A percentile compares a stretch with the other conserved stretches of the same genome.
Evolutionary conservation across 2,113 vertebrate genomes (phyloP).

Genomic region (Microcebus griseorufus): DNA sequence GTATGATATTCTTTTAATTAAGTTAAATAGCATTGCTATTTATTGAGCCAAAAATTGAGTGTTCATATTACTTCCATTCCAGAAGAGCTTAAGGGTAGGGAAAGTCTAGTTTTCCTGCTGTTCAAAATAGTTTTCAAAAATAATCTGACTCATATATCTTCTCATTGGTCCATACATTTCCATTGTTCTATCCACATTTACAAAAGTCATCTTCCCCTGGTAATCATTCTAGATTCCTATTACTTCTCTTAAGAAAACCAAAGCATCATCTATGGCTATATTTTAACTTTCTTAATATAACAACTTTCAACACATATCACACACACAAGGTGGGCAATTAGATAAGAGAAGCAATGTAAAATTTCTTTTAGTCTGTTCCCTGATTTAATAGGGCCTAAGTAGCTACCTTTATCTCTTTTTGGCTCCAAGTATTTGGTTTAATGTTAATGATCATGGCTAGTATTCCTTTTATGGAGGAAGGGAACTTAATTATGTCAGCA

Average conservation of each 20-base stretch:
- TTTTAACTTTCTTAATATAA: conserved; percentile 13
- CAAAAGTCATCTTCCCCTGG: background rate
- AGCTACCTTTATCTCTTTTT: background rate
- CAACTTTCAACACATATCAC: background rate
- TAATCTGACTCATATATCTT: background rate
- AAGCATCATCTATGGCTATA: background rate
- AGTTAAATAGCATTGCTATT: background rate
- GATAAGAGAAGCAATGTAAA: conserved; percentile 42
- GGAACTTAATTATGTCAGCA: background rate
- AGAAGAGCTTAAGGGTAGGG: background rate
- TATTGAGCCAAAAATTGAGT: conserved; percentile 26
- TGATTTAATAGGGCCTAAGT: conserved; percentile 39
- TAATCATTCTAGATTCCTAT: background rate
- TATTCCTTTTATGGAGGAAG: conserved; percentile 30
- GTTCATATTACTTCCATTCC: background rate
- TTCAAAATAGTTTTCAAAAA: conserved; percentile 37
- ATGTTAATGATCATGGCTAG: background rate
- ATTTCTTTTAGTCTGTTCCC: background rate
- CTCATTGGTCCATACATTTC: background rate
- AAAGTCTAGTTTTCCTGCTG: background rate
- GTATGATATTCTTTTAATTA: conserved; percentile 27
- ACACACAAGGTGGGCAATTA: background rate
- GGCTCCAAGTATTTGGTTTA: conserved; percentile 47
- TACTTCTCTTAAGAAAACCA: conserved; percentile 50
- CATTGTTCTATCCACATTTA: background rate